Evolutionary conservation across 1,140 invertebrate genomes (phyloP), one percentile per base, ranked within the genome.

Genomic region (Mactra quadrangularis): DNA sequence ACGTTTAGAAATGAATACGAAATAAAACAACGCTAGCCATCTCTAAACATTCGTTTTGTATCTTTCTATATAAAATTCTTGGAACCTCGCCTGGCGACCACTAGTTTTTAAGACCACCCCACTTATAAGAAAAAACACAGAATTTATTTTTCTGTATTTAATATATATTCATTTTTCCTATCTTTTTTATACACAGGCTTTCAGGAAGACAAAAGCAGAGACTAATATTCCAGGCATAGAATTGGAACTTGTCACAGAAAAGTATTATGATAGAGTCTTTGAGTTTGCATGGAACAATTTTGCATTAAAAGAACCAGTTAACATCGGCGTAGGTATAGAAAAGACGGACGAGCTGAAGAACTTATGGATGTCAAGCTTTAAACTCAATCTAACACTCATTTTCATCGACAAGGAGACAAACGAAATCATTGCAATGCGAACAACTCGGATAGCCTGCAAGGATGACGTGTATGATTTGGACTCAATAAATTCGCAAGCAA

Each of bases 381-480:
- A 38, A 35, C 31, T 35, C 4, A 62, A 62, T 35, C 31, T 62
- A 19, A 35, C 59, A n/a, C 11, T 62, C 19, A 62, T 62, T 29
- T 35, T 62, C 4, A 62, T 62, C 19, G n/a, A 62, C 38, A 33
- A 62, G n/a, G 25, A 35, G 7, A 62, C 1, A 1, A 13, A 19
- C 33, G 59, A 62, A 15, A 13, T 33, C 3, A 62, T 62, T 13
- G 59, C 59, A 7, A 35, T 62, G 31, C 29, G 59, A 33, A 35
- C 31, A 62, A 62, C 59, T 19, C 33, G 31, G n/a, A 62, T 62
- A 3, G 59, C 59, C 9, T 35, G 59, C 19, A 19, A 33, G 15
- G 59, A 62, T n/a, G 59, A 62, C 25, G 17, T n/a, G 4, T 53
- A 17, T n/a, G 31, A 62, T 62, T 22, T 62, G 38, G 31, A 62